Percentiles rank a stretch among this genome's conserved stretches.
Conservation (phyloP, 2,888 invertebrate species). For the Amaurobius ferox region DNA sequence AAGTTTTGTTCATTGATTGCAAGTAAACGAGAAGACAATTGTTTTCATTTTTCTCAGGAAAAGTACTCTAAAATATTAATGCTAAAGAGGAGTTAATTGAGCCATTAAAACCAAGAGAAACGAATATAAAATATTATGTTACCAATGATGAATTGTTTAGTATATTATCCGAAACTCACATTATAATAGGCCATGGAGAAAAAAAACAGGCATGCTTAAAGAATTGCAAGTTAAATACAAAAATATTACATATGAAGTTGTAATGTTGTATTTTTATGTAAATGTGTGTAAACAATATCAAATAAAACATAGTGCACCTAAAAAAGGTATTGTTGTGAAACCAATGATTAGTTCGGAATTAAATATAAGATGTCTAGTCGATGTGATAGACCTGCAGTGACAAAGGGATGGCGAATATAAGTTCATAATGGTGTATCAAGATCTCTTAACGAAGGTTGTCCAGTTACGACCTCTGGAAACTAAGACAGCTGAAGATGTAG, state of each 20-base stretch:
- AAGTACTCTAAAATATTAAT: background rate
- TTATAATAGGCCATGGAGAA: background rate
- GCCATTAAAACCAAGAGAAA: too few relatives aligned
- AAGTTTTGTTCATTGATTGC: too few relatives aligned
- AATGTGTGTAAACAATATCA: too few relatives aligned
- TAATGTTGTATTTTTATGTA: too few relatives aligned
- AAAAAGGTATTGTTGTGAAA: slow-evolving; percentile 46
- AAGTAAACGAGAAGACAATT: too few relatives aligned
- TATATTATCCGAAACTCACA: slow-evolving; percentile 2
- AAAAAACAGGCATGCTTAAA: too few relatives aligned
- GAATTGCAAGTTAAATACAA: too few relatives aligned
- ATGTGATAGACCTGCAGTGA: slow-evolving; percentile 2
- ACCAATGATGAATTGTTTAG: slow-evolving; percentile 16
- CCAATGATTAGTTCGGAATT: slow-evolving; percentile 21
- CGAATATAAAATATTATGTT: background rate
- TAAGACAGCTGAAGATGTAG: background rate
- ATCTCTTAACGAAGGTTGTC: too few relatives aligned
- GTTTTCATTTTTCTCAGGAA: too few relatives aligned
- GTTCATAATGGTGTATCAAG: too few relatives aligned
- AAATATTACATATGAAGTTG: too few relatives aligned
- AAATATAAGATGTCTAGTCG: slow-evolving; percentile 6
- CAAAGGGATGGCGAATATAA: slow-evolving; percentile 16
- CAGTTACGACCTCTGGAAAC: background rate
- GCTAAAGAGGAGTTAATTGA: background rate
- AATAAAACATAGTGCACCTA: background rate